These are phyloP conservation scores for Saccostrea cuccullata DNA, from an alignment of 1,140 invertebrate species.

Conservation along the genomic window DNA sequence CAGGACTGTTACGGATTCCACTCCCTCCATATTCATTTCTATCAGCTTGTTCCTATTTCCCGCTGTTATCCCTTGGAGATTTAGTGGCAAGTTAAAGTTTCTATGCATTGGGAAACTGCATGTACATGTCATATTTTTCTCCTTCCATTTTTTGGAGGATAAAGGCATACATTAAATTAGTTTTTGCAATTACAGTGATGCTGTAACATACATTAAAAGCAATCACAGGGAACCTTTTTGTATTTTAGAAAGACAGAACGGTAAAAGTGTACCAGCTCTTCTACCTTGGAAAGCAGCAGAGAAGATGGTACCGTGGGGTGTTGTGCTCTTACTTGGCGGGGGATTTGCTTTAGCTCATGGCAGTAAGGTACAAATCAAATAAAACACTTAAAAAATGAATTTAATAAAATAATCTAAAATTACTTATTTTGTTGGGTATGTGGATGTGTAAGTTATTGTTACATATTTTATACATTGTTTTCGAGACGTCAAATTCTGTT, in stretches of 20 bases:
- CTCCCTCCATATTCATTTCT: constrained; percentile 69
- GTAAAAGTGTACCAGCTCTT: constrained; percentile 44
- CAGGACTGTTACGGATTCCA: constrained; percentile 78
- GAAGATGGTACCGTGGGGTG: constrained; percentile 79
- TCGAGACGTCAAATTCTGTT: no score
- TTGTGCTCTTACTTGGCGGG: constrained; percentile 83
- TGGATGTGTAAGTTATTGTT: no score
- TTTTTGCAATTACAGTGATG: no score
- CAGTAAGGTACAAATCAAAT: constrained; percentile 55
- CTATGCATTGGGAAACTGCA: not conserved
- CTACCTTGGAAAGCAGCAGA: constrained; percentile 77
- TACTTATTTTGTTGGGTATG: no score
- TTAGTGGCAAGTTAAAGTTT: constrained; percentile 40
- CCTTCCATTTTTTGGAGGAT: no score
- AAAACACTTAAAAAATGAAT: not conserved
- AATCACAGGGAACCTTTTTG: not conserved
- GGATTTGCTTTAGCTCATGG: constrained; percentile 89
- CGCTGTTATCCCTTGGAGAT: constrained; percentile 58
- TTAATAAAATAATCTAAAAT: not conserved
- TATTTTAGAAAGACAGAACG: not conserved
- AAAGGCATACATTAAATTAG: no score
- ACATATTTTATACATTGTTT: no score
- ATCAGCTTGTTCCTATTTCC: constrained; percentile 73
- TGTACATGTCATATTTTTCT: no score
- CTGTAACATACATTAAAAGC: no score